Conservation (phyloP, 2,888 invertebrate species). For the Pandemis cinnamomeana region DNA sequence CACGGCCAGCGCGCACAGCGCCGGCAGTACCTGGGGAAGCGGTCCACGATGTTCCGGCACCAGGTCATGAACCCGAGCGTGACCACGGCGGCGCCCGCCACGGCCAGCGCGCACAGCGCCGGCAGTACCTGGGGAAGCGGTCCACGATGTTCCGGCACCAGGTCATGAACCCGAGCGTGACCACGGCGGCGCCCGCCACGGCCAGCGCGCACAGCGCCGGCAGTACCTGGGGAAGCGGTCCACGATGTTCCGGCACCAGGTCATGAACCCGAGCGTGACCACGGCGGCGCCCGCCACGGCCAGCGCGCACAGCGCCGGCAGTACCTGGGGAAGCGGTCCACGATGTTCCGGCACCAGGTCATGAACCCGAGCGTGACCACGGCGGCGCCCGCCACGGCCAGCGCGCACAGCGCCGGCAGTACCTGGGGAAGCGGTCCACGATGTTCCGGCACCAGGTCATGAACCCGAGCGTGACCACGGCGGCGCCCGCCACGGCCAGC, state of each 20-base stretch:
- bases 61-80: slow-evolving; percentile 96
- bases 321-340: slow-evolving; percentile 92
- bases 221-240: slow-evolving; percentile 94
- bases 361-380: slow-evolving; percentile 96
- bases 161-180: slow-evolving; percentile 95
- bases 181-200: slow-evolving; percentile 91
- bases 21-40: slow-evolving; percentile 92
- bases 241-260: slow-evolving; percentile 95
- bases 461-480: slow-evolving; percentile 95
- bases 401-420: slow-evolving; percentile 88
- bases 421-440: slow-evolving; percentile 93
- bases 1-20: slow-evolving; percentile 89
- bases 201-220: slow-evolving; percentile 88
- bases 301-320: slow-evolving; percentile 89
- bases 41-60: slow-evolving; percentile 94
- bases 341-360: slow-evolving; percentile 95
- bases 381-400: slow-evolving; percentile 91
- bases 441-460: slow-evolving; percentile 96
- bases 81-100: slow-evolving; percentile 92
- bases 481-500: slow-evolving; percentile 91
- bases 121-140: slow-evolving; percentile 93
- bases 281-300: slow-evolving; percentile 92
- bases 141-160: slow-evolving; percentile 96
- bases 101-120: slow-evolving; percentile 88
- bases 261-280: slow-evolving; percentile 95